Evolutionary conservation across 2,113 vertebrate genomes (phyloP).

Genomic region (Campylomormyrus numenius): DNA sequence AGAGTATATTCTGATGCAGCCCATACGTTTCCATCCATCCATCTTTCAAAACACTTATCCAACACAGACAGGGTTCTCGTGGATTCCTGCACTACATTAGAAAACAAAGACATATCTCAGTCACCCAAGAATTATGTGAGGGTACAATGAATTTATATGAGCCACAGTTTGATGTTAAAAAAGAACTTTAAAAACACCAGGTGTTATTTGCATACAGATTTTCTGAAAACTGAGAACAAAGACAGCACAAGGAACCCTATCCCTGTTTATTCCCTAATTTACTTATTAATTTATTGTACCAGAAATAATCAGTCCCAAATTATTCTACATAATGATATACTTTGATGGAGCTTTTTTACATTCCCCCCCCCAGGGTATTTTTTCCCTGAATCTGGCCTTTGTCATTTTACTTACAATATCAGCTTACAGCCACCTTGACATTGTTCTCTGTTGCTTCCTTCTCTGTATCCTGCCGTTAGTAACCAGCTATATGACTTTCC

Average conservation of each 20-base stretch:
- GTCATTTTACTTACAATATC: neutral
- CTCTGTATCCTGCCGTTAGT: neutral
- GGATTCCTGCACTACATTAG: neutral
- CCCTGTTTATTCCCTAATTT: neutral
- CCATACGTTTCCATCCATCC: neutral
- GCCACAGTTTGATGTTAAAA: neutral
- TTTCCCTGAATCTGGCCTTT: neutral
- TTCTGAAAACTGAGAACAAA: neutral
- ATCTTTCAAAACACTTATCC: neutral
- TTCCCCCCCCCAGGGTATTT: too few relatives aligned
- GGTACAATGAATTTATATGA: neutral
- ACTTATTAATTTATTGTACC: neutral
- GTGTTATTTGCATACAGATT: neutral
- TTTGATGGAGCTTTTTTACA: neutral
- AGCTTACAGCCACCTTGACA: neutral
- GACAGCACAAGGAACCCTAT: neutral
- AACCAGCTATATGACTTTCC: neutral
- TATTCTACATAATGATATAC: neutral
- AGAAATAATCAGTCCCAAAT: neutral
- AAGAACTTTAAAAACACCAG: neutral
- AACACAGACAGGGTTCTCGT: neutral
- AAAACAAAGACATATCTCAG: neutral
- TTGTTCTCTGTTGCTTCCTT: neutral
- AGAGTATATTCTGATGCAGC: neutral
- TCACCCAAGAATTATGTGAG: neutral